phyloP scores from a whole-genome alignment of 2,888 invertebrate species.

The Rhabditoides inermis region DNA sequence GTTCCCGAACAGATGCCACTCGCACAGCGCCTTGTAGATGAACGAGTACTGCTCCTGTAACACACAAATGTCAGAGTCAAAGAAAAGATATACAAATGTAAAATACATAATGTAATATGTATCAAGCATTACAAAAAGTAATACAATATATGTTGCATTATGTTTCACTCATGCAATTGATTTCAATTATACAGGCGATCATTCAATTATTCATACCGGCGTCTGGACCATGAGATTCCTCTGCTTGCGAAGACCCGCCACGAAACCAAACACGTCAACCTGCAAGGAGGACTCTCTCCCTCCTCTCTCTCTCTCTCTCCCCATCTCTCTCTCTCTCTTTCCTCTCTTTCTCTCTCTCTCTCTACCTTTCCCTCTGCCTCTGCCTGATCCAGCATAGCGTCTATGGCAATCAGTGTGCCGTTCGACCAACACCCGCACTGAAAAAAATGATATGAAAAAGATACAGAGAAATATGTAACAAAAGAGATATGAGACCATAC shows the following conservation, averaged over 20 bases:
- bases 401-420: slow-evolving; percentile 83
- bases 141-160: neutral
- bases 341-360: neutral
- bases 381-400: slow-evolving; percentile 78
- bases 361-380: slow-evolving; percentile 64
- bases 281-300: too few species aligned
- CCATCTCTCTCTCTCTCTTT: too few species aligned
- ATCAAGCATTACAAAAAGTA: neutral
- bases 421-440: slow-evolving; percentile 85
- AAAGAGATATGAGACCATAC: too few species aligned
- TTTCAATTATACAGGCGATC: neutral
- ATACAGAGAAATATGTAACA: too few species aligned
- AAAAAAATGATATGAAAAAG: slow-evolving; percentile 7
- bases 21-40: slow-evolving; percentile 83
- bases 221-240: slow-evolving; percentile 88
- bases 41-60: slow-evolving; percentile 87
- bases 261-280: slow-evolving; percentile 80
- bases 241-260: slow-evolving; percentile 78
- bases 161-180: neutral
- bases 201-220: slow-evolving; percentile 57
- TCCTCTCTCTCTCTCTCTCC: slow-evolving; percentile 3
- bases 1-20: slow-evolving; percentile 81
- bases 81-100: neutral
- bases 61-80: neutral
- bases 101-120: neutral